These are phyloP conservation scores for Brenthis daphne DNA, from an alignment of 2,888 invertebrate genomes.

Conservation along the genomic window DNA sequence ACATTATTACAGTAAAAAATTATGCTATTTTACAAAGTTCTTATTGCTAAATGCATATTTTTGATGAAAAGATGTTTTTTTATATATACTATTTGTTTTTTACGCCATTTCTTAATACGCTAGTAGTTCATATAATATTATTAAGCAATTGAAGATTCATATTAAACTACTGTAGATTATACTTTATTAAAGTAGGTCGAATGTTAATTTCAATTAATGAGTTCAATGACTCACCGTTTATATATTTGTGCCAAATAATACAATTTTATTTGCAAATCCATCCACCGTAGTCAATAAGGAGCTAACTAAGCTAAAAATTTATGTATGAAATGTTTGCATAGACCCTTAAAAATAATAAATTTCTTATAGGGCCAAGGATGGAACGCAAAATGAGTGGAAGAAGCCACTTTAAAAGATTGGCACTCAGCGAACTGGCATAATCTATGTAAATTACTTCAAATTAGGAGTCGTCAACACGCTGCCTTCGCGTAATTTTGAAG, in stretches of 20 bases:
- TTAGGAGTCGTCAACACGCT: conserved; percentile 80
- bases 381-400: conserved; percentile 77
- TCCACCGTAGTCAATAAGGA: conserved; percentile 30
- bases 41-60: no score
- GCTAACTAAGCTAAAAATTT: conserved; percentile 37
- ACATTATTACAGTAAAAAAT: no score
- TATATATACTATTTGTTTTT: no score
- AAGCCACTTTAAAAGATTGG: conserved; percentile 82
- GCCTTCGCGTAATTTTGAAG: conserved; percentile 74
- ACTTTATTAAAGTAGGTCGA: no score
- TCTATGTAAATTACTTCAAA: conserved; percentile 82
- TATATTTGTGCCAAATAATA: neutral
- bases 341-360: conserved; percentile 71
- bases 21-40: no score
- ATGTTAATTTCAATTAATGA: no score
- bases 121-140: no score
- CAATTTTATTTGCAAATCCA: conserved; percentile 3
- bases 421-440: conserved; percentile 81
- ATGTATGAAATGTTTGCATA: conserved; percentile 39
- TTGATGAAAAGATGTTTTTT: neutral
- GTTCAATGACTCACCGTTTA: no score
- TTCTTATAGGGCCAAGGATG: conserved; percentile 68
- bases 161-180: no score
- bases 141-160: no score
- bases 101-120: no score